phyloP scores from a whole-genome alignment of 2,113 vertebrate genomes.

The Gyps fulvus region DNA sequence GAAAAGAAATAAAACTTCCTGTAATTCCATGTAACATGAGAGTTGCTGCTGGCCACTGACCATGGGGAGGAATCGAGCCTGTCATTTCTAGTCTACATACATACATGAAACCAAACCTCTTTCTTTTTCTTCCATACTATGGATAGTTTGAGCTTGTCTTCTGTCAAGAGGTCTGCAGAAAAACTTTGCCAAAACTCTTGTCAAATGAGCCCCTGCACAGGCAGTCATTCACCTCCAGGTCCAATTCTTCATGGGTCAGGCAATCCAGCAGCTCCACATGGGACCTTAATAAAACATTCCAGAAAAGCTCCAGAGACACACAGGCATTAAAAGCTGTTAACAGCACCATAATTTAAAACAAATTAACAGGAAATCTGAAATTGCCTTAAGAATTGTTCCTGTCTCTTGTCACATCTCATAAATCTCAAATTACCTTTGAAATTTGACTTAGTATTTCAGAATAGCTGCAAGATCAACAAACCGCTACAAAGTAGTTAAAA shows the following conservation, averaged over 20 bases:
- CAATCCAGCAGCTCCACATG: not conserved
- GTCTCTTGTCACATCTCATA: conserved; percentile 17
- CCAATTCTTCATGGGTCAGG: conserved; percentile 11
- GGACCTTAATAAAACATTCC: conserved; percentile 20
- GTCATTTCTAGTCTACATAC: not conserved
- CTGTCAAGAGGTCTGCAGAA: not conserved
- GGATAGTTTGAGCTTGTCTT: not conserved
- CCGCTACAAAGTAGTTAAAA: not conserved
- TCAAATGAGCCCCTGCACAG: not conserved
- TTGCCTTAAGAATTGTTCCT: conserved; percentile 23
- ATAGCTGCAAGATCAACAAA: not conserved
- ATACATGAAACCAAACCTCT: not conserved
- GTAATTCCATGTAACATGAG: not conserved
- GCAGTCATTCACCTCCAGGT: not conserved
- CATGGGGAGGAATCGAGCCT: not conserved
- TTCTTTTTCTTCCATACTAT: not conserved
- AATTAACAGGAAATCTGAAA: conserved; percentile 40
- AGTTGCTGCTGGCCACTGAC: not conserved
- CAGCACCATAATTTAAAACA: conserved; percentile 28
- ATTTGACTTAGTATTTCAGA: not conserved
- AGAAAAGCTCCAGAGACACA: not conserved
- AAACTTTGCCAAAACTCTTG: not conserved
- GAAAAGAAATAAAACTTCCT: not conserved
- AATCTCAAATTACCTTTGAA: conserved; percentile 31
- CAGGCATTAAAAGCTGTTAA: conserved; percentile 7